phyloP scores from a whole-genome alignment of 1,140 invertebrate genomes.

The Babylonia areolata region DNA sequence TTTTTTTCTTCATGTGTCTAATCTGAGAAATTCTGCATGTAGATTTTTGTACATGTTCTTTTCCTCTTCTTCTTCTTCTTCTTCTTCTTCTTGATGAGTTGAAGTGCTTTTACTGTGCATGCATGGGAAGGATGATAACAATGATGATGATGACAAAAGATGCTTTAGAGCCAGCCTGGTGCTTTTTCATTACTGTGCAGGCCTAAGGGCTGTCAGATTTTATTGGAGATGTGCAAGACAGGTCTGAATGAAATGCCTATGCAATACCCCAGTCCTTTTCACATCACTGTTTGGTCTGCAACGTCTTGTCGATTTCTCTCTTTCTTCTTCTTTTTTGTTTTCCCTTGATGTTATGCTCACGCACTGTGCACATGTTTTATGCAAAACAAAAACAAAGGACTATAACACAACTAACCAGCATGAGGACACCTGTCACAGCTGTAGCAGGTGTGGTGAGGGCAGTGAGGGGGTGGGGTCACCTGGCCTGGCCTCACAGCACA shows the following conservation, averaged over 20 bases:
- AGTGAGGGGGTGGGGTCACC: too few species aligned
- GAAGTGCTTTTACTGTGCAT: background rate
- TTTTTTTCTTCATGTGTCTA: background rate
- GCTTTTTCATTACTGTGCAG: background rate
- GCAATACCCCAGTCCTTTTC: background rate
- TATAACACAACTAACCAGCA: too few species aligned
- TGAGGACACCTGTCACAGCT: too few species aligned
- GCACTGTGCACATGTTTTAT: background rate
- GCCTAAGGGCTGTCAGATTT: background rate
- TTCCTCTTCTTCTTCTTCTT: background rate
- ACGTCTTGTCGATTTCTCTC: too few species aligned
- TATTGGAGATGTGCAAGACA: background rate
- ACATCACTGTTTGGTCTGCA: background rate
- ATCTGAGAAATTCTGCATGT: background rate
- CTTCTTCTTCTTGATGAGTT: background rate
- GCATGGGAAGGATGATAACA: background rate
- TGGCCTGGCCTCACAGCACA: too few species aligned
- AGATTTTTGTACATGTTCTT: background rate
- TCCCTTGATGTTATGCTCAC: background rate
- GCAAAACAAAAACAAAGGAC: background rate
- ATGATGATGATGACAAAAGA: conserved; percentile 2
- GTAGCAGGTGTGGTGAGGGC: too few species aligned
- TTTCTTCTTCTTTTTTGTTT: background rate
- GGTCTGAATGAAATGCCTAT: conserved; percentile 13
- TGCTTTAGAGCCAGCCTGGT: background rate